Percentiles rank a stretch among this genome's conserved stretches.
Evolutionary conservation across 2,113 vertebrate species (phyloP).

Genomic region (Phainopepla nitens): DNA sequence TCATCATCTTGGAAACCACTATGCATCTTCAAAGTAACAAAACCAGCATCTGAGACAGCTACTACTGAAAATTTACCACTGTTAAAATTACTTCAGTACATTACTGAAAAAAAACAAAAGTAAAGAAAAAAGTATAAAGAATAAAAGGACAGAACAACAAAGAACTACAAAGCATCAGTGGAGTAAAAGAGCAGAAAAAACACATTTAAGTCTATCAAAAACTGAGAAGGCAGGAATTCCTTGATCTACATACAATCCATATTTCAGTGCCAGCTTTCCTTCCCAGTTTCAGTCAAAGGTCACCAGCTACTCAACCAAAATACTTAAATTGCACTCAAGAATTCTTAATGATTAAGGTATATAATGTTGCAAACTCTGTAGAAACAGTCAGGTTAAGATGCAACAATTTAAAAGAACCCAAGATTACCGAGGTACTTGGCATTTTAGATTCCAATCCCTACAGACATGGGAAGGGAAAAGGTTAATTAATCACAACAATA

Average conservation of each 20-base stretch:
- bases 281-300: neutral
- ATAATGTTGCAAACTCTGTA: neutral
- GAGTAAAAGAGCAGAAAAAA: neutral
- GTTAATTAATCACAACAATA: neutral
- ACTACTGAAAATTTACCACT: neutral
- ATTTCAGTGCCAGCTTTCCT: neutral
- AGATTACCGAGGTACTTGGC: neutral
- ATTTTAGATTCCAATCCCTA: neutral
- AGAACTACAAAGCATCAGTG: neutral
- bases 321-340: neutral
- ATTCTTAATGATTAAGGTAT: neutral
- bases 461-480: rapidly evolving
- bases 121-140: neutral
- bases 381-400: neutral
- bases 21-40: neutral
- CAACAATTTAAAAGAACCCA: neutral
- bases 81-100: neutral
- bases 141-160: neutral
- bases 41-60: neutral
- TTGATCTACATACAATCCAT: neutral
- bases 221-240: neutral
- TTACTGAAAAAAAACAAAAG: neutral
- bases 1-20: neutral
- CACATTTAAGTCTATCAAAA: neutral
- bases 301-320: neutral